phyloP scores from a whole-genome alignment of 2,113 vertebrate genomes.

The Mesoclemmys tuberculata region DNA sequence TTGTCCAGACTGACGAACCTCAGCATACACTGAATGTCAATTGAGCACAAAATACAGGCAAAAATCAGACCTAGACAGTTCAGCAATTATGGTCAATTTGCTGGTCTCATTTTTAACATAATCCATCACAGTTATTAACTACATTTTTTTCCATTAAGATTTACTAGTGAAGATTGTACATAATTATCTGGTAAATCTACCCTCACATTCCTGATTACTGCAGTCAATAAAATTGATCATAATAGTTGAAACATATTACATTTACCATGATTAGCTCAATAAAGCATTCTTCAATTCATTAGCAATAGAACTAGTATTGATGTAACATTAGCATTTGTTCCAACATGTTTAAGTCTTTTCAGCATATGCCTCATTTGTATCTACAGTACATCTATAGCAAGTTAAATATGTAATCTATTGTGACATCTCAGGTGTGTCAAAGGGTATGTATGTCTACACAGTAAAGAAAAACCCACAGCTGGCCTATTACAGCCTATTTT shows the following conservation, averaged over 20 bases:
- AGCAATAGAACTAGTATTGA: background rate
- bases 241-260: background rate
- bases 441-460: background rate
- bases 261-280: background rate
- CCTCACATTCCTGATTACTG: background rate
- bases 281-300: background rate
- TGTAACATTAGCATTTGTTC: background rate
- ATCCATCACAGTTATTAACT: background rate
- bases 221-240: background rate
- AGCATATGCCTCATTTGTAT: background rate
- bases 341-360: background rate
- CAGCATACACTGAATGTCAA: no score
- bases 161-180: background rate
- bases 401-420: background rate
- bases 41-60: background rate
- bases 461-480: no score
- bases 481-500: background rate
- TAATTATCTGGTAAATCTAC: background rate
- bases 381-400: background rate
- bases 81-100: background rate
- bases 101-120: background rate
- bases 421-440: background rate
- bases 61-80: background rate
- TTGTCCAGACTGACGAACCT: background rate
- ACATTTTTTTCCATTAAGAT: background rate